These are phyloP conservation scores for Stegophylla sp. DNA, from an alignment of 2,888 invertebrate species.

Conservation along the genomic window DNA sequence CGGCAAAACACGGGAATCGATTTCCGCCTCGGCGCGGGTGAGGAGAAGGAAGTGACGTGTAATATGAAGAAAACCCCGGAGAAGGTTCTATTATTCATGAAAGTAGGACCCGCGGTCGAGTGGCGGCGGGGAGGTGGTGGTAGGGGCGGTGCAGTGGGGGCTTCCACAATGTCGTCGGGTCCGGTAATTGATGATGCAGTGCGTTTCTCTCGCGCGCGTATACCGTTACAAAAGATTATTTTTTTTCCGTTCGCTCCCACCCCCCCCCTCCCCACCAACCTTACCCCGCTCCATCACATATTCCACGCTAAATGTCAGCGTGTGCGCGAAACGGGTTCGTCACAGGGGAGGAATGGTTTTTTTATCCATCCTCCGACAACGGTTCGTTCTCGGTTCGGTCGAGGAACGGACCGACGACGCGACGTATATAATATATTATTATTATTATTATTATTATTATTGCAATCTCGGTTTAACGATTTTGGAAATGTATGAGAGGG, in stretches of 20 bases:
- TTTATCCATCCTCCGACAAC: neutral
- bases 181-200: conserved; percentile 57
- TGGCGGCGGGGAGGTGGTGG: neutral
- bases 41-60: neutral
- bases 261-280: neutral
- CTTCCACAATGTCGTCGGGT: conserved; percentile 46
- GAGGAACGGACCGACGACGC: too few relatives aligned
- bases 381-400: neutral
- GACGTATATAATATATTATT: too few relatives aligned
- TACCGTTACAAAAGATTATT: conserved; percentile 49
- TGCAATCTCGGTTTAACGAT: conserved; percentile 35
- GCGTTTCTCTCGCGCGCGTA: too few relatives aligned
- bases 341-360: too few relatives aligned
- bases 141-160: neutral
- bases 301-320: conserved; percentile 20
- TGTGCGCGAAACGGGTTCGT: conserved; percentile 34
- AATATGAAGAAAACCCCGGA: conserved; percentile 53
- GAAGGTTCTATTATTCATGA: conserved; percentile 56
- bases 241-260: conserved; percentile 8
- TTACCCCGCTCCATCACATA: too few relatives aligned
- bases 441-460: too few relatives aligned
- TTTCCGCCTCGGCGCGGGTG: neutral
- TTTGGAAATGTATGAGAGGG: conserved; percentile 14
- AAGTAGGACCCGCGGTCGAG: neutral
- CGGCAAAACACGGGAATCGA: conserved; percentile 57